phyloP scores from a whole-genome alignment of 2,888 invertebrate genomes.

The Acanthosepion pharaonis region DNA sequence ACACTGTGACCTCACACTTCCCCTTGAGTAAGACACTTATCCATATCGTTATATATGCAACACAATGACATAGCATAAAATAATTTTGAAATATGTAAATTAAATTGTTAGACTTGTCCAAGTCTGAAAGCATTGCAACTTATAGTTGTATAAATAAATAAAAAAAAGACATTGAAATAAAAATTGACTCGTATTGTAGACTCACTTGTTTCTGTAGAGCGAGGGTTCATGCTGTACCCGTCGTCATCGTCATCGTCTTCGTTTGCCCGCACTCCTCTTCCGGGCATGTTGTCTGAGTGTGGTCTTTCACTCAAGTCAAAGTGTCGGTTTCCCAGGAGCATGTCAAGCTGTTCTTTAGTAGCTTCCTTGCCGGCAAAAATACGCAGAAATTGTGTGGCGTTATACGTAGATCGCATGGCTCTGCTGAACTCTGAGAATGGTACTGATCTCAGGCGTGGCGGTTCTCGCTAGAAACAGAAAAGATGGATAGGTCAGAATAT shows the following conservation, averaged over 20 bases:
- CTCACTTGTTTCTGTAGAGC: background rate
- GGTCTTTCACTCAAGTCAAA: background rate
- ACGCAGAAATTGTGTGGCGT: background rate
- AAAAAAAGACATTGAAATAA: background rate
- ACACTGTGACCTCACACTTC: no score
- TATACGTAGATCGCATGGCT: conserved; percentile 35
- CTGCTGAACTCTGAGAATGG: conserved; percentile 33
- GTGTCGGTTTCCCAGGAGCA: background rate
- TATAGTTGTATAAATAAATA: background rate
- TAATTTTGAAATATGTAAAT: no score
- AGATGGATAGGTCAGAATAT: no score
- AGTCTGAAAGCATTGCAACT: background rate
- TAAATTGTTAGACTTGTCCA: no score
- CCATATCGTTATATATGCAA: no score
- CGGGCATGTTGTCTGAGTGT: background rate
- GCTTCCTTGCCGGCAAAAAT: conserved; percentile 41
- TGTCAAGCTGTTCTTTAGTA: background rate
- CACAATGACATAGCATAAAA: no score
- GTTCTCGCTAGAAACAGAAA: background rate
- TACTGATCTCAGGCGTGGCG: background rate
- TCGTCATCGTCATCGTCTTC: background rate
- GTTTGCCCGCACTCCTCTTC: background rate
- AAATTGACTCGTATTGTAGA: background rate
- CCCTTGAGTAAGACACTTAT: no score
- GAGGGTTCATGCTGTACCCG: background rate